Percentiles rank a stretch among this genome's conserved stretches.
phyloP scores from a whole-genome alignment of 2,797 vertebrate genomes.

The Neostethus bicornis region DNA sequence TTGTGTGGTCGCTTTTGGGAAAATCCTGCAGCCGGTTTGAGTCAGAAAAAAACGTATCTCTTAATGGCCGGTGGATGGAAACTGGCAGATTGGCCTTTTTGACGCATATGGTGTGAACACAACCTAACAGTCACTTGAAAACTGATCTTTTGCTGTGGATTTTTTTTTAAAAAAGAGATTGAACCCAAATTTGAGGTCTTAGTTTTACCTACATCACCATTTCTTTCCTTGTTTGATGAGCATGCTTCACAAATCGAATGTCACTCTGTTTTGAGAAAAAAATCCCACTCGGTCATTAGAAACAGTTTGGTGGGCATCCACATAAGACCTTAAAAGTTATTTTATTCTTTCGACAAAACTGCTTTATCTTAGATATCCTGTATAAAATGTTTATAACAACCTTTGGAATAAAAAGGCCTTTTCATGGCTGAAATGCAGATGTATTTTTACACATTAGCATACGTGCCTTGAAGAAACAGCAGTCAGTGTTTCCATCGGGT shows the following conservation, averaged over 20 bases:
- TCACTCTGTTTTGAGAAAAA: constrained; percentile 48
- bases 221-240: constrained; percentile 44
- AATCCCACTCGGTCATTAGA: constrained; percentile 41
- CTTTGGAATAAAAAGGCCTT: constrained; percentile 76
- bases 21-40: too few species aligned
- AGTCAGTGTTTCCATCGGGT: constrained; percentile 68
- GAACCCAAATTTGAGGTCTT: constrained; percentile 24
- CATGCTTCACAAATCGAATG: constrained; percentile 44
- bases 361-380: constrained; percentile 64
- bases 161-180: constrained; percentile 6
- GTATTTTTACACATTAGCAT: constrained; percentile 80
- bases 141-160: constrained; percentile 24
- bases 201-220: constrained; percentile 29
- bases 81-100: too few species aligned
- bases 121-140: background rate
- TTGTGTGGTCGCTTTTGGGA: too few species aligned
- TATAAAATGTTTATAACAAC: constrained; percentile 72
- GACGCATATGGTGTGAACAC: too few species aligned
- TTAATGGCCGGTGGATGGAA: too few species aligned
- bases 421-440: constrained; percentile 72
- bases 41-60: too few species aligned
- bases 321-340: constrained; percentile 60
- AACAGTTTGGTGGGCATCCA: constrained; percentile 41
- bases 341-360: constrained; percentile 63
- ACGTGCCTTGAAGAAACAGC: constrained; percentile 79